Conservation (phyloP, 2,113 vertebrate species). For the Oceanodroma tethys region DNA sequence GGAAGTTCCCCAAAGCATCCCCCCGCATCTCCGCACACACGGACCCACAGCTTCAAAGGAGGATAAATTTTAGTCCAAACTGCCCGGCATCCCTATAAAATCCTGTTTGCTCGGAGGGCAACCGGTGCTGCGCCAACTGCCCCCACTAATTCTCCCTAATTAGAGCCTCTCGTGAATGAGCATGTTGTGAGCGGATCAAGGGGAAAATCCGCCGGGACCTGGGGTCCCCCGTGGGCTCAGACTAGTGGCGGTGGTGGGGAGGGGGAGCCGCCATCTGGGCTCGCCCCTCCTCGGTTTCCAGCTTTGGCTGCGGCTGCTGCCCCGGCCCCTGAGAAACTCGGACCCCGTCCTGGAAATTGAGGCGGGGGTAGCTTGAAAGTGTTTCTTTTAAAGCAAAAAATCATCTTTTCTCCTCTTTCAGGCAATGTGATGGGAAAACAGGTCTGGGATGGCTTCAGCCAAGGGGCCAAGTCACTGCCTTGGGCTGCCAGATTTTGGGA, state of each 20-base stretch:
- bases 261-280: constrained; percentile 20
- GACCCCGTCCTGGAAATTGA: rapidly evolving
- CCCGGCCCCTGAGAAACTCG: neutral
- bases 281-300: rapidly evolving
- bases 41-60: rapidly evolving
- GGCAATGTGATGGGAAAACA: neutral
- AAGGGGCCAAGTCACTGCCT: rapidly evolving
- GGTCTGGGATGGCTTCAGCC: neutral
- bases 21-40: rapidly evolving
- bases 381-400: neutral
- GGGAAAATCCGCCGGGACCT: neutral
- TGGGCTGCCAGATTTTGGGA: neutral
- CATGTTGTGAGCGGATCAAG: neutral
- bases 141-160: constrained; percentile 7
- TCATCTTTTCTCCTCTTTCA: too few species aligned
- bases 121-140: rapidly evolving
- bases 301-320: neutral
- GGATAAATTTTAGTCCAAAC: neutral
- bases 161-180: neutral
- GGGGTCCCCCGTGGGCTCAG: neutral
- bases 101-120: neutral
- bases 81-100: rapidly evolving
- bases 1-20: neutral
- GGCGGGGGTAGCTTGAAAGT: neutral
- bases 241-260: neutral